phyloP scores from a whole-genome alignment of 2,888 invertebrate genomes.

The Nowickia ferox region DNA sequence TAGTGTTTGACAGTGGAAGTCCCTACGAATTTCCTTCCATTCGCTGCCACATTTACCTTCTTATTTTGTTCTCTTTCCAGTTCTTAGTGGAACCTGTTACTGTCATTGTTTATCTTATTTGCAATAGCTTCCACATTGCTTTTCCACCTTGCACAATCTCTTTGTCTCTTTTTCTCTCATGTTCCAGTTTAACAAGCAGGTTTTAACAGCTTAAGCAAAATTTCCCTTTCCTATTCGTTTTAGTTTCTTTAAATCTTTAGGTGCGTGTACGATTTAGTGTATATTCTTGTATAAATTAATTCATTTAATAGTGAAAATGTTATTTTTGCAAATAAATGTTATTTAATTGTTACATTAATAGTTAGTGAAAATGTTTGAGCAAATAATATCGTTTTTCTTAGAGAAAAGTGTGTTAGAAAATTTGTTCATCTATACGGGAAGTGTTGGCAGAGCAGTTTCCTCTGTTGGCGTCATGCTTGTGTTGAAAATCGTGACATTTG shows the following conservation, averaged over 20 bases:
- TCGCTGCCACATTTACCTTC: no score
- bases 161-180: not conserved
- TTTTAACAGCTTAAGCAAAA: not conserved
- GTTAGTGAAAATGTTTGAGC: not conserved
- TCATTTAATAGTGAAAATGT: not conserved
- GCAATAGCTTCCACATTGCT: not conserved
- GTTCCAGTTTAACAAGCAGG: not conserved
- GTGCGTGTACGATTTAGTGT: not conserved
- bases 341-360: not conserved
- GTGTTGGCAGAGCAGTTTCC: not conserved
- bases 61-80: no score
- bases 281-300: not conserved
- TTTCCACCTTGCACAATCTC: not conserved
- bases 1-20: no score
- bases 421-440: not conserved
- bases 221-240: not conserved
- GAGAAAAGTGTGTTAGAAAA: not conserved
- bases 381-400: not conserved
- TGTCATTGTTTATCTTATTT: not conserved
- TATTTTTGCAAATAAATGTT: not conserved
- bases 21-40: no score
- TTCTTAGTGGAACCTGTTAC: not conserved
- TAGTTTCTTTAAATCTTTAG: not conserved
- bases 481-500: not conserved
- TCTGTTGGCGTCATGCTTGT: not conserved